Evolutionary conservation across 1,140 invertebrate species (phyloP), one percentile per base, ranked within the genome.

Genomic region (Bactericera cockerelli): DNA sequence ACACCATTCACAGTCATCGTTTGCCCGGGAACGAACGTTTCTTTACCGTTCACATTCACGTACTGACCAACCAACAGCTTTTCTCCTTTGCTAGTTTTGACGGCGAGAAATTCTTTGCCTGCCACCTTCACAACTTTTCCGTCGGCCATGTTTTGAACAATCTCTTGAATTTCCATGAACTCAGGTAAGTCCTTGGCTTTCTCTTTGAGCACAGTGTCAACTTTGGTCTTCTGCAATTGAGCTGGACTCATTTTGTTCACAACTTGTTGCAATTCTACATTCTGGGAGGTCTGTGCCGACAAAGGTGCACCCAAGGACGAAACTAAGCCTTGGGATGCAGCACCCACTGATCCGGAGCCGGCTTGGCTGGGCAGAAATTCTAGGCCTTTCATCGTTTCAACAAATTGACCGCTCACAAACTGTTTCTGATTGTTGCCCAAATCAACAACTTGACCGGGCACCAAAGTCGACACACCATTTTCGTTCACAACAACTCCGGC

Each of bases 11-110:
- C 73, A 26, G 73, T 71, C 26, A 72, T 75, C 1, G 79, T 82
- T 67, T 82, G 81, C 42, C 81, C 82, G 66, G 77, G 75, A 14
- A 79, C 69, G 66, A 83, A 84, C 61, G 81, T 79, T 0, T 76
- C 76, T 1, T 79, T 79, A 57, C 77, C 78, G 66, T 82, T 78
- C 4, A 49, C 42, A 49, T 19, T 49, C 0, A 84, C 76, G 61
- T 79, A 75, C 70, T 84, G 82, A 21, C 84, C 84, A 1, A 83
- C 82, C 8, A 86, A 75, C 68, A 86, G 86, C 25, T 82, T 68
- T 55, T 78, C 73, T 3, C 83, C 83, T 56, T 60, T 74, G 53
- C 81, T 79, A 0, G 82, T 84, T 36, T 80, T 75, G n/a, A 86
- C 70, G 54, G 81, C 79, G 74, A 84, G 81, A 57, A 19, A 49